Base-by-base conservation (phyloP, 2,888 invertebrate species). In the Drosophila subsilvestris region DNA sequence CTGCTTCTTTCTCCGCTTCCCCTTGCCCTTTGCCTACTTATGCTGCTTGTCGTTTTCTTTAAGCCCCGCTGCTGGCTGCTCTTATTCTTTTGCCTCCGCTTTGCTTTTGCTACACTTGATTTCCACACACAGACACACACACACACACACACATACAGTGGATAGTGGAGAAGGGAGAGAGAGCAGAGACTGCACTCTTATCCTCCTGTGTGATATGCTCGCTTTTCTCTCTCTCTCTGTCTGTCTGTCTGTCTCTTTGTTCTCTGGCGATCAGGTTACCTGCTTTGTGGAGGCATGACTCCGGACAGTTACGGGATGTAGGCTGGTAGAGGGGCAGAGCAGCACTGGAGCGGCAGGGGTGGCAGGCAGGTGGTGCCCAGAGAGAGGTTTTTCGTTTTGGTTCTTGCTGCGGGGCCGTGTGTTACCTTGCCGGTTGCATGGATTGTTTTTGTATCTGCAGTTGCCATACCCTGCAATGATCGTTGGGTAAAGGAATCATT, bases 21-120 rank as follows among this genome's bases (percentile, higher is more conserved):
- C 27, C 60, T 60, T 56, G 59, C 62, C 22, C 60, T 60, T 58
- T 54, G 60, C 14, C 32, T 12, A 32, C 49, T 48, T 57, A 61
- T 49, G 27, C 55, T 63, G 32, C 32, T n/a, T 37, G 37, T 37
- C 37, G 37, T 65, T 67, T 65, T 69, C 56, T 60, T 78, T 50
- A 62, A 73, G 80, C 44, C 63, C 67, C 32, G 27, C 25, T 66
- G 63, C 56, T 65, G 62, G 63, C 68, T 65, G 68, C 48, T 71
- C 54, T 63, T 88, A 83, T 82, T 79, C 66, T 82, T 67, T 80
- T 79, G 84, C 84, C 78, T 80, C 68, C 66, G 63, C 88, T 70
- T 75, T 83, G 80, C 81, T 68, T 37, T 78, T 87, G 89, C 79
- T 81, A 87, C 83, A 83, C 83, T 83, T 83, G 89, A 83, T 83